These are phyloP conservation scores for Danaus chrysippus DNA, from an alignment of 2,888 invertebrate species.

Conservation along the genomic window DNA sequence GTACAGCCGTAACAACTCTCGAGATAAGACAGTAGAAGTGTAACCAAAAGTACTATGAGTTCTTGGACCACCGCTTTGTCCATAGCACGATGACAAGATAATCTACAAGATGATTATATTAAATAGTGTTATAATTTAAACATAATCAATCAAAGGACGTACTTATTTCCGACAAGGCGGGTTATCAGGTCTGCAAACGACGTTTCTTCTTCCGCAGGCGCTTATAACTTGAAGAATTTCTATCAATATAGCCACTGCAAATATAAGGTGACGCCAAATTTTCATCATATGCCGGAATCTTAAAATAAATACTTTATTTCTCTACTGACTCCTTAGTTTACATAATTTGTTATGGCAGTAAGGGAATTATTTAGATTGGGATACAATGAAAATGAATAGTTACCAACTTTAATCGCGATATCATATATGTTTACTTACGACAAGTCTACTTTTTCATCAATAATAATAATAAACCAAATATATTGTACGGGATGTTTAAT, in stretches of 20 bases:
- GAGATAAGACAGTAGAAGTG: constrained; percentile 56
- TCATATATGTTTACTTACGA: too few species aligned
- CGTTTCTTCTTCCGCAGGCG: constrained; percentile 42
- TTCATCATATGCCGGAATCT: constrained; percentile 22
- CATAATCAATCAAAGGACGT: constrained; percentile 13
- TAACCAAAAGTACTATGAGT: constrained; percentile 54
- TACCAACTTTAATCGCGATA: too few species aligned
- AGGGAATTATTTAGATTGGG: too few species aligned
- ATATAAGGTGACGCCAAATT: constrained; percentile 16
- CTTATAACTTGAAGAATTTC: constrained; percentile 35
- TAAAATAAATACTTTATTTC: not conserved
- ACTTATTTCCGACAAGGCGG: constrained; percentile 46
- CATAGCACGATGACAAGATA: constrained; percentile 39
- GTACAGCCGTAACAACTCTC: constrained; percentile 54
- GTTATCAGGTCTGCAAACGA: constrained; percentile 38
- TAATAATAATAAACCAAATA: too few species aligned
- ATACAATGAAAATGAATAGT: too few species aligned
- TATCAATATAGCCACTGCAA: constrained; percentile 12
- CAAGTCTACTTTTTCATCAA: too few species aligned
- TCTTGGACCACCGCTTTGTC: constrained; percentile 54
- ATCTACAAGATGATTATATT: not conserved
- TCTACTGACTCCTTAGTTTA: too few species aligned
- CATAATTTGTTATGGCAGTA: too few species aligned
- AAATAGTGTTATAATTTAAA: not conserved
- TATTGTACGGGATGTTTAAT: constrained; percentile 2